These are phyloP conservation scores for Ernsta delagoae DNA, from an alignment of 2,888 invertebrate species.

Conservation along the genomic window DNA sequence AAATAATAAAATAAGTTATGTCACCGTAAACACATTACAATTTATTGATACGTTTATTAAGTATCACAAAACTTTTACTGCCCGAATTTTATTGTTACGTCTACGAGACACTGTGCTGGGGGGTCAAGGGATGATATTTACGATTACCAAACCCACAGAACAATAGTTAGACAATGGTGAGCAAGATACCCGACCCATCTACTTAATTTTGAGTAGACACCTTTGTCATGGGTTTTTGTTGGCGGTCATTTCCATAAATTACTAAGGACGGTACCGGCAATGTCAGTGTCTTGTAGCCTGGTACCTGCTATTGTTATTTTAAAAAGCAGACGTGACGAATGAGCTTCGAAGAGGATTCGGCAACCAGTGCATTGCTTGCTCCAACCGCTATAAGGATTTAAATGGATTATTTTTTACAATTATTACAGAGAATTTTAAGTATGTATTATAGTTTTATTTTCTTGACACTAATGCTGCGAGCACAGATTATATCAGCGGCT, in stretches of 20 bases:
- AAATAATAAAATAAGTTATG: not conserved
- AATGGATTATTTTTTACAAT: slow-evolving; percentile 34
- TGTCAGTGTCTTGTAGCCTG: slow-evolving; percentile 50
- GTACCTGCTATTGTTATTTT: slow-evolving; percentile 82
- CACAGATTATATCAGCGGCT: too few relatives aligned
- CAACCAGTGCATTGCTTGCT: slow-evolving; percentile 51
- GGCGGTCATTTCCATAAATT: slow-evolving; percentile 83
- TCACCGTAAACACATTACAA: slow-evolving; percentile 14
- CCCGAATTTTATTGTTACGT: slow-evolving; percentile 23
- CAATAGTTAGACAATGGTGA: slow-evolving; percentile 74
- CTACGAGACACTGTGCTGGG: slow-evolving; percentile 16
- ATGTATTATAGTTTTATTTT: too few relatives aligned
- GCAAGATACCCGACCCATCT: slow-evolving; percentile 75
- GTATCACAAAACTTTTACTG: slow-evolving; percentile 15
- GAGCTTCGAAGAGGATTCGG: slow-evolving; percentile 67
- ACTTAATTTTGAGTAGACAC: slow-evolving; percentile 83
- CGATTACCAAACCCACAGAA: slow-evolving; percentile 62
- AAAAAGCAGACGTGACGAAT: slow-evolving; percentile 72
- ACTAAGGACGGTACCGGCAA: slow-evolving; percentile 65
- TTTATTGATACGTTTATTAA: slow-evolving; percentile 13
- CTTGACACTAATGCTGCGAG: too few relatives aligned
- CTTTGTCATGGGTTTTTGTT: slow-evolving; percentile 82
- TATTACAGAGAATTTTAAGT: too few relatives aligned
- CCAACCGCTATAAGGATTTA: slow-evolving; percentile 37
- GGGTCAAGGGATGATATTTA: slow-evolving; percentile 70